These are phyloP conservation scores for Lacerta bilineata DNA, from an alignment of 2,797 vertebrate genomes.

Conservation along the genomic window DNA sequence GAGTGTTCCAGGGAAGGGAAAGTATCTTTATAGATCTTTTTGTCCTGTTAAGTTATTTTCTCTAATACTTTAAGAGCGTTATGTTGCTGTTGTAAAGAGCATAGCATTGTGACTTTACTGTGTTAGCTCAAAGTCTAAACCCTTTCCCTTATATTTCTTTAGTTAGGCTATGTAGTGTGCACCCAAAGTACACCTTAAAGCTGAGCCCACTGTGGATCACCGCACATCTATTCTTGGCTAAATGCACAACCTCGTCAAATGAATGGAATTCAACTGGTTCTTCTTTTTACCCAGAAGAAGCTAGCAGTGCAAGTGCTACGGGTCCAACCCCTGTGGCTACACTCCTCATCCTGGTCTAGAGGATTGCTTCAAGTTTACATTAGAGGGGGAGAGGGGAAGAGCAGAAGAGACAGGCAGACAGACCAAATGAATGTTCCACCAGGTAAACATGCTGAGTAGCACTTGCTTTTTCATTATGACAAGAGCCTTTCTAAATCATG, in stretches of 20 bases:
- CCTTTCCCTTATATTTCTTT: background rate
- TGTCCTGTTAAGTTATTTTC: background rate
- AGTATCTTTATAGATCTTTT: background rate
- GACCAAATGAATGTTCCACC: too few species aligned
- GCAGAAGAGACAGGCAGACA: too few species aligned
- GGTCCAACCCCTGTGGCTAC: background rate
- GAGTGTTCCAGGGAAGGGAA: background rate
- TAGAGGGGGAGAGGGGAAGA: too few species aligned
- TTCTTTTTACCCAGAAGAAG: background rate
- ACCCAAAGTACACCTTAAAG: too few species aligned
- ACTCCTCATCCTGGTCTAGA: too few species aligned
- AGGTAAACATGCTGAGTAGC: too few species aligned
- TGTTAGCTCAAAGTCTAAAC: background rate
- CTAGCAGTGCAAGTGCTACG: background rate
- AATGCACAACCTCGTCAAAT: background rate
- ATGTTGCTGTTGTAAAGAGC: background rate
- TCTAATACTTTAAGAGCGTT: background rate
- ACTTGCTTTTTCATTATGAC: too few species aligned
- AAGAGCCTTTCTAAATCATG: background rate
- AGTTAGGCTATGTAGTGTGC: background rate
- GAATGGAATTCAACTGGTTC: background rate
- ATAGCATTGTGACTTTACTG: background rate
- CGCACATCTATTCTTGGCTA: background rate
- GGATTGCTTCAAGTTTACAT: too few species aligned
- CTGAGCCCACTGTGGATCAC: background rate